A percentile compares a stretch with the other conserved stretches of the same genome.
Evolutionary conservation across 2,888 invertebrate genomes (phyloP).

Genomic region (Trissolcus brochymenae): DNA sequence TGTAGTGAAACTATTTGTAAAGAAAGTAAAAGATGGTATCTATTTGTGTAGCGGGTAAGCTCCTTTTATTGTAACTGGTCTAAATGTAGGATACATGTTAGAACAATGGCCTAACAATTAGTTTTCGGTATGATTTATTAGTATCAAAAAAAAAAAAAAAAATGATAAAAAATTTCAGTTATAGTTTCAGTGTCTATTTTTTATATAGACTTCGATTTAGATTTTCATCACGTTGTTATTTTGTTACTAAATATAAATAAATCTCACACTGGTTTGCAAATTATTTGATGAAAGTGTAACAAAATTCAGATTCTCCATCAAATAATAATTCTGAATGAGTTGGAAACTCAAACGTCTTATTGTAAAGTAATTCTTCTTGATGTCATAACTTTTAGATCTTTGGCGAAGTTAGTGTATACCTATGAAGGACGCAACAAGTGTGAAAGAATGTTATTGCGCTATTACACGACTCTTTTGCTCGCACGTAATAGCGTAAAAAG

Average conservation of each 20-base stretch:
- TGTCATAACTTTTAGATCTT: slow-evolving; percentile 58
- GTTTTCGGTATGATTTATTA: too few relatives aligned
- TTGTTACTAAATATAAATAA: not conserved
- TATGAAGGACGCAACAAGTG: slow-evolving; percentile 69
- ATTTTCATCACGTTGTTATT: not conserved
- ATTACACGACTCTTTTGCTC: slow-evolving; percentile 67
- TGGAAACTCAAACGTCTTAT: slow-evolving; percentile 48
- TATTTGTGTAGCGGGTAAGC: too few relatives aligned
- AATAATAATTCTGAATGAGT: not conserved
- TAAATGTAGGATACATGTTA: too few relatives aligned
- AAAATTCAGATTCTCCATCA: not conserved
- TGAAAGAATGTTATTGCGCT: slow-evolving; percentile 68
- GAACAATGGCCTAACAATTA: too few relatives aligned
- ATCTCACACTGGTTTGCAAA: not conserved
- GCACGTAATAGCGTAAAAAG: slow-evolving; percentile 64
- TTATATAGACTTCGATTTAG: too few relatives aligned
- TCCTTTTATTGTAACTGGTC: too few relatives aligned
- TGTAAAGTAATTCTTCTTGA: slow-evolving; percentile 58
- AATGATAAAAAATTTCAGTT: too few relatives aligned
- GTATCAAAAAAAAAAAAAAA: too few relatives aligned
- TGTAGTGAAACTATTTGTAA: too few relatives aligned
- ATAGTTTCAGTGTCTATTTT: too few relatives aligned
- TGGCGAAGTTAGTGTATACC: slow-evolving; percentile 59
- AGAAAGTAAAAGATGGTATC: too few relatives aligned
- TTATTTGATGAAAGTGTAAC: not conserved